Base-by-base conservation (phyloP, 2,113 vertebrate species). In the Sylvilagus bachmani region DNA sequence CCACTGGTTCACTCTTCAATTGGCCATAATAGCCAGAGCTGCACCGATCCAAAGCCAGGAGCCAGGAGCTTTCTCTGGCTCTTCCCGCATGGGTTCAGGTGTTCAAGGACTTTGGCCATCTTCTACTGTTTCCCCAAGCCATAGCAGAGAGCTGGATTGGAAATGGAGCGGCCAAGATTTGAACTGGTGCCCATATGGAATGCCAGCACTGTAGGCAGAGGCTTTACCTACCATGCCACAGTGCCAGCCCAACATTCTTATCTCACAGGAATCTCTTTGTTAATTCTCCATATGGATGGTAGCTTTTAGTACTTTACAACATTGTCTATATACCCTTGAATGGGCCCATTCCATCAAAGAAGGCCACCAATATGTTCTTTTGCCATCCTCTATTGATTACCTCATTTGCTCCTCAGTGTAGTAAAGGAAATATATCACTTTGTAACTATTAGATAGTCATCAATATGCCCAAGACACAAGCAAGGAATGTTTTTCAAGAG, bases 401-500 rank as follows among this genome's bases (percentile, higher is more conserved):
- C 8, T 31, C 5, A 75, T 84, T 87, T 61, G 21, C 24, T 49
- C 79, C 53, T 87, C 86, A 36, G 27, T 82, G 93, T 61, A 61
- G 14, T 61, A 62, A 86, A 89, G 67, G 9, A 77, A 94, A 36
- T 27, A 38, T 8, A 29, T 38, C 16, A 74, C 31, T 74, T 90
- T 92, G 64, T 25, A 79, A 71, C 44, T 58, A 21, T 67, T 90
- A 85, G 36, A 0, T 19, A 70, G n/a, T 75, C 55, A 82, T 61
- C 36, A 33, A 44, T 83, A 73, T 94, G 11, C 25, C n/a, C 17
- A 77, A 86, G 19, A 82, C 53, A 77, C 9, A 71, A 13, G 5
- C 77, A 77, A 94, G 21, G 25, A 70, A 3, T 62, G 8, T 38
- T 95, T 89, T 93, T 89, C 22, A 89, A 91, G 31, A 55, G 24